phyloP scores from a whole-genome alignment of 2,888 invertebrate species.

The Falcaria lacertinaria region DNA sequence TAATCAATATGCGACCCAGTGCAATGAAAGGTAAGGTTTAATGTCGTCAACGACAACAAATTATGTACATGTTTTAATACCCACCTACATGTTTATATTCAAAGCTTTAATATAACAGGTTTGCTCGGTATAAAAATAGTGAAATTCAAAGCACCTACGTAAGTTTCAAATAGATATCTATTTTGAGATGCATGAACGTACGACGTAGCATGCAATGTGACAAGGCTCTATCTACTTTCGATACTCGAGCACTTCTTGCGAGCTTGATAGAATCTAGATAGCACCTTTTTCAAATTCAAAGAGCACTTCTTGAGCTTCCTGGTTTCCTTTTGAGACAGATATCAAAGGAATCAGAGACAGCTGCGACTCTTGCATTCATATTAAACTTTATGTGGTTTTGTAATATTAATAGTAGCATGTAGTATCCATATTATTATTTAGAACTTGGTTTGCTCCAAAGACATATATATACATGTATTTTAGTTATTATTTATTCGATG shows the following conservation, averaged over 20 bases:
- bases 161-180: neutral
- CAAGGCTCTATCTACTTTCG: neutral
- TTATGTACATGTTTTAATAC: too few relatives aligned
- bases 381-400: too few relatives aligned
- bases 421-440: too few relatives aligned
- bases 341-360: slow-evolving; percentile 38
- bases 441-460: too few relatives aligned
- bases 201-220: neutral
- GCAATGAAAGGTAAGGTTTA: too few relatives aligned
- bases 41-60: too few relatives aligned
- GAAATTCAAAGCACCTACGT: neutral
- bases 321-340: slow-evolving; percentile 15
- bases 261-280: slow-evolving; percentile 19
- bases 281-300: slow-evolving; percentile 18
- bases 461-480: too few relatives aligned
- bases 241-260: slow-evolving; percentile 2
- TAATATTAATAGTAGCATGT: too few relatives aligned
- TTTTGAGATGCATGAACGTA: neutral
- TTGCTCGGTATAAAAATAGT: neutral
- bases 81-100: neutral
- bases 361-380: slow-evolving; percentile 24
- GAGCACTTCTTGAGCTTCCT: slow-evolving; percentile 4
- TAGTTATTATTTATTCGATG: too few relatives aligned
- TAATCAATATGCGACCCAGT: too few relatives aligned
- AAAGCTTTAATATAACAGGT: neutral